Base-by-base conservation (phyloP, 2,797 vertebrate genomes). In the Squalus acanthias region DNA sequence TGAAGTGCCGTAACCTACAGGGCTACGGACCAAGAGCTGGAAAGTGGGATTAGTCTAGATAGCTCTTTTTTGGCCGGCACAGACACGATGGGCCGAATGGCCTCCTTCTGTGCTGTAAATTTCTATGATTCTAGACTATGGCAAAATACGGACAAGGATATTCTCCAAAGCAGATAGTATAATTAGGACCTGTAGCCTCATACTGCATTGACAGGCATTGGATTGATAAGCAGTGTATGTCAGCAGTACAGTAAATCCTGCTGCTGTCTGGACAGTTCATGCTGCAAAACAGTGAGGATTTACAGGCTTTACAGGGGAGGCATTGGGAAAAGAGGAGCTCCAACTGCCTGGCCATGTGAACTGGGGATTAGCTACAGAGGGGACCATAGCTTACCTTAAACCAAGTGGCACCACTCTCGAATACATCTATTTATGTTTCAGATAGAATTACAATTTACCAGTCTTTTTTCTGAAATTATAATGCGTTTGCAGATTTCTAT, bases 401-500 rank as follows among this genome's bases (percentile, higher is more conserved):
- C 33, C 94, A 70, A 95, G 70, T 95, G 53, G 50, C 94, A 95
- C 6, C 94, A 76, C 70, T 69, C 89, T 53, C n/a, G 76, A 76
- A 70, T 76, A 76, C 94, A 95, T 57, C 94, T 70, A 95, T 95
- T 95, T 95, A 95, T 95, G 94, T 95, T 95, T 95, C 70, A 57
- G 94, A 76, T n/a, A 94, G 94, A 95, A 95, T 95, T 74, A 95
- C 94, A 95, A 95, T 70, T 74, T 72, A 53, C 91, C 50, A 74
- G 69, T 57, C n/a, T 95, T 76, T 94, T 95, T 95, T 95, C 94
- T 95, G 70, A 95, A 95, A 76, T 95, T 74, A 93, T 50, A 95
- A 95, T 95, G 94, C 76, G 74, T 95, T 95, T 95, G 70, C 76
- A 95, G 76, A 95, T 95, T 95, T 95, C 74, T 74, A 95, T 95